Conservation (phyloP, 1,140 invertebrate species). For the Cotesia vestalis region DNA sequence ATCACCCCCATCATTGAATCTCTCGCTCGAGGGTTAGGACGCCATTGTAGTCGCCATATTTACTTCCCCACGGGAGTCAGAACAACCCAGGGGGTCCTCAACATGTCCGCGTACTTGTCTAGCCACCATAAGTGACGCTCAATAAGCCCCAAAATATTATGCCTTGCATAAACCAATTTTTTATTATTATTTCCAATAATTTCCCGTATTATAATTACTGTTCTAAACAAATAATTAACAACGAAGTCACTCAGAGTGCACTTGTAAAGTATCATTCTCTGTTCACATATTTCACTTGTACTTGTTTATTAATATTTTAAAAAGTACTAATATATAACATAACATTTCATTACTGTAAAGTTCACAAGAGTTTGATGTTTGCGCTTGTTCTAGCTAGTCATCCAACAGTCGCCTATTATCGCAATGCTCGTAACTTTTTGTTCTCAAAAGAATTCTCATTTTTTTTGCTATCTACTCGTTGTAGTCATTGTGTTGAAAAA, state of each 20-base stretch:
- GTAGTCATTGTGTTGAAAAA: constrained; percentile 21
- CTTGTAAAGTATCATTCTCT: too few relatives aligned
- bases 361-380: constrained; percentile 1
- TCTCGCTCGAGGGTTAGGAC: constrained; percentile 40
- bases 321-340: too few relatives aligned
- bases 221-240: neutral
- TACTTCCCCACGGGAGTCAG: constrained; percentile 52
- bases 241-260: too few relatives aligned
- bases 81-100: constrained; percentile 50
- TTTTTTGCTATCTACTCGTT: constrained; percentile 4
- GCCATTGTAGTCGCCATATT: constrained; percentile 64
- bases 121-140: constrained; percentile 52
- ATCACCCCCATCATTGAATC: constrained; percentile 22
- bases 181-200: neutral
- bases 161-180: neutral
- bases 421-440: constrained; percentile 31
- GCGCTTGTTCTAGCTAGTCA: constrained; percentile 3
- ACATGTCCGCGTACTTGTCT: constrained; percentile 50
- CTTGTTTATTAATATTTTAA: too few relatives aligned
- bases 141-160: constrained; percentile 47
- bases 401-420: constrained; percentile 33
- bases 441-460: constrained; percentile 13
- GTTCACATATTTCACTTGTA: too few relatives aligned
- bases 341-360: neutral
- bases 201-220: neutral